phyloP scores from a whole-genome alignment of 2,888 invertebrate genomes.

The Zygothrica quintamaculata region DNA sequence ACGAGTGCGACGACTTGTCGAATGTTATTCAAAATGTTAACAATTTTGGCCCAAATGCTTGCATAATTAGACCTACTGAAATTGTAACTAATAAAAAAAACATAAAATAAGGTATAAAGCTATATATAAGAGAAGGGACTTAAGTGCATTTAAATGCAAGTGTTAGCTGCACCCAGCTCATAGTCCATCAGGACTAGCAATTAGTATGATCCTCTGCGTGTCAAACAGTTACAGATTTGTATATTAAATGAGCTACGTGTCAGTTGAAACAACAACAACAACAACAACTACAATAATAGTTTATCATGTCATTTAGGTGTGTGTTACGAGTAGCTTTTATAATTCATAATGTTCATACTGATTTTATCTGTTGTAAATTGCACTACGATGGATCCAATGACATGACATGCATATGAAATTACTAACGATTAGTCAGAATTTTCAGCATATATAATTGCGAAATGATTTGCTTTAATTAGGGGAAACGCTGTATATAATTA shows the following conservation, averaged over 20 bases:
- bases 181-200: too few relatives aligned
- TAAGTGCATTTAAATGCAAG: too few relatives aligned
- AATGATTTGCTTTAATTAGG: slow-evolving; percentile 31
- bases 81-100: not conserved
- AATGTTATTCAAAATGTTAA: slow-evolving; percentile 36
- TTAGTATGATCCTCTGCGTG: too few relatives aligned
- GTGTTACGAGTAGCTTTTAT: slow-evolving; percentile 19
- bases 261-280: too few relatives aligned
- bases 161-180: too few relatives aligned
- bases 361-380: slow-evolving; percentile 49
- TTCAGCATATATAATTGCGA: slow-evolving; percentile 17
- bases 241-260: too few relatives aligned
- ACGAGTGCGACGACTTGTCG: slow-evolving; percentile 24
- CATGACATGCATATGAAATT: slow-evolving; percentile 38
- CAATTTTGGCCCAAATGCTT: slow-evolving; percentile 47
- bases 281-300: too few relatives aligned
- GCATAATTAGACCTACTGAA: slow-evolving; percentile 35
- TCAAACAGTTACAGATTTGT: too few relatives aligned
- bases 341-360: slow-evolving; percentile 46
- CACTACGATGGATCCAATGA: slow-evolving; percentile 7
- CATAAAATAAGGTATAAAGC: too few relatives aligned
- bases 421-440: slow-evolving; percentile 15
- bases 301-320: slow-evolving; percentile 11
- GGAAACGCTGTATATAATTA: slow-evolving; percentile 23
- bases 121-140: too few relatives aligned